A percentile compares a stretch with the other conserved stretches of the same genome.
Evolutionary conservation across 1,140 invertebrate species (phyloP).

Genomic region (Monochamus saltuarius): DNA sequence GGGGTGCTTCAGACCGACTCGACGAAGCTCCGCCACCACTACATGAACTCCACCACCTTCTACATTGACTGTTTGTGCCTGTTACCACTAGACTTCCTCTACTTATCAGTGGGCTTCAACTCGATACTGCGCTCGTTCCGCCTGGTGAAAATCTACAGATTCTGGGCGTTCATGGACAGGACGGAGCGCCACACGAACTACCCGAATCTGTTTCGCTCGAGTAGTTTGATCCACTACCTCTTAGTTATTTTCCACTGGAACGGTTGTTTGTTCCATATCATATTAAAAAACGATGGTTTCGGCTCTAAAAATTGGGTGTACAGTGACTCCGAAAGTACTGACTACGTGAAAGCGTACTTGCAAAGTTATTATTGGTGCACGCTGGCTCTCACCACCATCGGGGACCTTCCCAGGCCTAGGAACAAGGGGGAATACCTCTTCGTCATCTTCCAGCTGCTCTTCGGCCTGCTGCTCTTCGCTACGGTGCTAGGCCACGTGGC

Average conservation of each 20-base stretch:
- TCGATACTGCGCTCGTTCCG: conserved; percentile 95
- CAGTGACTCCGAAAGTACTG: conserved; percentile 75
- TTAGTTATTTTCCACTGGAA: conserved; percentile 99
- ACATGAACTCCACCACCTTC: conserved; percentile 98
- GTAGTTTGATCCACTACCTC: conserved; percentile 93
- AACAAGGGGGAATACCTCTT: conserved; percentile 87
- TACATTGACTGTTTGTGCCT: conserved; percentile 98
- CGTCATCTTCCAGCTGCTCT: conserved; percentile 85
- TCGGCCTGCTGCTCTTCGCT: conserved; percentile 88
- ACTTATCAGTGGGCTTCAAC: conserved; percentile 95
- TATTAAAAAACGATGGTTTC: conserved; percentile 92
- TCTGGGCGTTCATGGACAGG: conserved; percentile 98
- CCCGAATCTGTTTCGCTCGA: conserved; percentile 94
- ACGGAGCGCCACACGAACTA: conserved; percentile 98
- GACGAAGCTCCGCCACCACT: conserved; percentile 89
- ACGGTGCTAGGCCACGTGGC: conserved; percentile 92
- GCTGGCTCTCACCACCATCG: conserved; percentile 89
- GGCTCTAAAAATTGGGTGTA: conserved; percentile 90
- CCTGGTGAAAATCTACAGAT: conserved; percentile 91
- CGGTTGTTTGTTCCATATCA: conserved; percentile 95
- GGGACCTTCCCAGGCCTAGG: conserved; percentile 73
- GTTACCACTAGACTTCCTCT: conserved; percentile 95
- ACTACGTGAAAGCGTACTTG: conserved; percentile 92
- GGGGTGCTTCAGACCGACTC: conserved; percentile 95
- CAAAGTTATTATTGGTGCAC: conserved; percentile 99